Evolutionary conservation across 2,888 invertebrate species (phyloP).

Genomic region (Andrena bicolor): DNA sequence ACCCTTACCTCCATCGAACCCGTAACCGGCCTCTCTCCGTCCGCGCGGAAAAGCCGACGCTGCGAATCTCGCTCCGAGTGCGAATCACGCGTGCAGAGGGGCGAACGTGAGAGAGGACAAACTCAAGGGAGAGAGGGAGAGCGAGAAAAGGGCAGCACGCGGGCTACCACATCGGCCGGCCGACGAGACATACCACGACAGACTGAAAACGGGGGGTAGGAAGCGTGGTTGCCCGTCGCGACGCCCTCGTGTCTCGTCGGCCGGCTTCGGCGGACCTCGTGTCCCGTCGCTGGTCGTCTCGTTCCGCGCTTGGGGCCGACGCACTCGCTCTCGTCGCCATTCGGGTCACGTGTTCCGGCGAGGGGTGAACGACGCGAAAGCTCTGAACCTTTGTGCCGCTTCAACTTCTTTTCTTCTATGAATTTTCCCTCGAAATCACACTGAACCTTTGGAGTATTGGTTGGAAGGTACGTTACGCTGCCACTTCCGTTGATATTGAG

Average conservation of each 20-base stretch:
- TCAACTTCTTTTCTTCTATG: background rate
- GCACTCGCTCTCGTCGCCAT: conserved; percentile 63
- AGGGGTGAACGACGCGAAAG: conserved; percentile 65
- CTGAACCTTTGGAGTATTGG: background rate
- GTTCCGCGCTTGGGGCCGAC: conserved; percentile 61
- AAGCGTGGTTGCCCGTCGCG: conserved; percentile 73
- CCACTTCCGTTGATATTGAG: background rate
- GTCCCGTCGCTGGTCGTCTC: conserved; percentile 32
- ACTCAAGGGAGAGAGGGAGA: conserved; percentile 23
- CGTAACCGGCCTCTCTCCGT: conserved; percentile 17
- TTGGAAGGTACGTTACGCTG: background rate
- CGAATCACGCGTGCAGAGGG: conserved; percentile 11
- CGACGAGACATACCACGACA: conserved; percentile 75
- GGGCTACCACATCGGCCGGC: conserved; percentile 65
- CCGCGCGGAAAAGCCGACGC: background rate
- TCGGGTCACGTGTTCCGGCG: conserved; percentile 58
- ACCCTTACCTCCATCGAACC: conserved; percentile 22
- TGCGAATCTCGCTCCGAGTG: background rate
- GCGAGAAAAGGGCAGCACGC: conserved; percentile 50
- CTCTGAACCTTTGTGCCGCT: background rate
- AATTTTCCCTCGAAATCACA: background rate
- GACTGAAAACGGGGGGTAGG: conserved; percentile 73
- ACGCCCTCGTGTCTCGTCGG: conserved; percentile 72
- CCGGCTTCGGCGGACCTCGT: conserved; percentile 61
- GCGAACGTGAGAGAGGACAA: conserved; percentile 2